Evolutionary conservation across 1,140 invertebrate genomes (phyloP).

Genomic region (Lasioglossum baleicum): DNA sequence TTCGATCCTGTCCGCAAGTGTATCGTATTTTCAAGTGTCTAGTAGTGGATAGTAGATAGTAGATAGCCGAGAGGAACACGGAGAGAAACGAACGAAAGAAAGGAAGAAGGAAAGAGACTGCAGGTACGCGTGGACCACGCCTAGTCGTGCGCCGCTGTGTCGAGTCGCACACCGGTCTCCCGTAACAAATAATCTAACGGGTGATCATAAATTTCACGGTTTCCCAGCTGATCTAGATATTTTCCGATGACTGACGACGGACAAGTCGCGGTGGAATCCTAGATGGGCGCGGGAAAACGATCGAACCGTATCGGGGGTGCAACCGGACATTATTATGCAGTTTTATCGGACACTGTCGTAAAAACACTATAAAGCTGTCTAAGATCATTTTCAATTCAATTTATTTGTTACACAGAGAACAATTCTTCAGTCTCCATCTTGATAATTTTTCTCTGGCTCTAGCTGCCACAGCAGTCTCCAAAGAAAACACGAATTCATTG

Average conservation of each 20-base stretch:
- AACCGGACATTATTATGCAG: constrained; percentile 40
- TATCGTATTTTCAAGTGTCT: constrained; percentile 30
- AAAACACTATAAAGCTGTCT: neutral
- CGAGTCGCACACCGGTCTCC: constrained; percentile 21
- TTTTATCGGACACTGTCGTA: constrained; percentile 13
- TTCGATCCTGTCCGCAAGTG: constrained; percentile 16
- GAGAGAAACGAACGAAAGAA: constrained; percentile 37
- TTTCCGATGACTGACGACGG: neutral
- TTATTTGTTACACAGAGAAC: too few species aligned
- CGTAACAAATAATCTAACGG: constrained; percentile 44
- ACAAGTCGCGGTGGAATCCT: neutral
- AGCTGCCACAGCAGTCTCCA: too few species aligned
- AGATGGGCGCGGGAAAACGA: neutral
- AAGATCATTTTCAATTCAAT: too few species aligned
- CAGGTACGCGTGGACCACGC: constrained; percentile 63
- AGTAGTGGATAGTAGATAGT: neutral
- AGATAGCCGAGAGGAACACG: constrained; percentile 4
- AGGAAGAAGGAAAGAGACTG: constrained; percentile 48
- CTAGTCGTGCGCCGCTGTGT: constrained; percentile 57
- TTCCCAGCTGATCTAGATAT: constrained; percentile 3
- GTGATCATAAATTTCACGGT: constrained; percentile 48
- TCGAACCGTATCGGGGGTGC: neutral
- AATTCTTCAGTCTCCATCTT: too few species aligned
- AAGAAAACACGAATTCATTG: too few species aligned
- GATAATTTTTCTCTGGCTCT: too few species aligned